These are phyloP conservation scores for Taenioides sp. DNA, from an alignment of 2,797 vertebrate species.

Conservation along the genomic window DNA sequence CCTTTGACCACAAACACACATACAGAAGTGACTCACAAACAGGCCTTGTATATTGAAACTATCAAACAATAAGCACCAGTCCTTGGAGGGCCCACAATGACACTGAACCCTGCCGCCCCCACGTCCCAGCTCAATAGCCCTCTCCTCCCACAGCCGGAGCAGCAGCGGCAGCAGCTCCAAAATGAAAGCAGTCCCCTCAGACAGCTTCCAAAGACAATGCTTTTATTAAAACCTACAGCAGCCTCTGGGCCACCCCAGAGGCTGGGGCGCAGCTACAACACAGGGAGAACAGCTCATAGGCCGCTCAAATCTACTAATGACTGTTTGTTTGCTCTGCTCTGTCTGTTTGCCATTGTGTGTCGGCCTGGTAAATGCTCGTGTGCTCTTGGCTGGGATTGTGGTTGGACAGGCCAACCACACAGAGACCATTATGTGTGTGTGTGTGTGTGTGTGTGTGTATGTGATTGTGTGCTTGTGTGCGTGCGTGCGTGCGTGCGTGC, in stretches of 20 bases:
- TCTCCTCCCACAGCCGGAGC: slow-evolving; percentile 65
- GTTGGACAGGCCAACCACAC: slow-evolving; percentile 11
- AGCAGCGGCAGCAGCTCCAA: slow-evolving; percentile 62
- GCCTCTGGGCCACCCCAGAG: slow-evolving; percentile 63
- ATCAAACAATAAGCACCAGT: slow-evolving; percentile 79
- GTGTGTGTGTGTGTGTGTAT: neutral
- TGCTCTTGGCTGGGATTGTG: slow-evolving; percentile 16
- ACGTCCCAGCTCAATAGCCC: slow-evolving; percentile 73
- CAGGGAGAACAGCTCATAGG: slow-evolving; percentile 63
- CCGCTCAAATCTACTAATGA: slow-evolving; percentile 72
- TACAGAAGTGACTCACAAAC: slow-evolving; percentile 16
- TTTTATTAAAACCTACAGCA: slow-evolving; percentile 85
- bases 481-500: neutral
- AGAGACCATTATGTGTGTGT: slow-evolving; percentile 3
- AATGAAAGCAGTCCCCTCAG: slow-evolving; percentile 79
- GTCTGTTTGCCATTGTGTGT: slow-evolving; percentile 53
- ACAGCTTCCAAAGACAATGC: slow-evolving; percentile 81
- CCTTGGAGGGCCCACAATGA: slow-evolving; percentile 72
- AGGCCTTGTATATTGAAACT: slow-evolving; percentile 75
- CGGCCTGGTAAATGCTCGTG: slow-evolving; percentile 42
- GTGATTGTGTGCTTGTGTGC: neutral
- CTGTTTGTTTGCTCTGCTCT: slow-evolving; percentile 67
- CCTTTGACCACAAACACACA: slow-evolving; percentile 32
- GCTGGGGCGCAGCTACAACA: slow-evolving; percentile 65
- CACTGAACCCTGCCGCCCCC: slow-evolving; percentile 73